Base-by-base conservation (phyloP, 2,888 invertebrate species). In the Neoaliturus tenellus region DNA sequence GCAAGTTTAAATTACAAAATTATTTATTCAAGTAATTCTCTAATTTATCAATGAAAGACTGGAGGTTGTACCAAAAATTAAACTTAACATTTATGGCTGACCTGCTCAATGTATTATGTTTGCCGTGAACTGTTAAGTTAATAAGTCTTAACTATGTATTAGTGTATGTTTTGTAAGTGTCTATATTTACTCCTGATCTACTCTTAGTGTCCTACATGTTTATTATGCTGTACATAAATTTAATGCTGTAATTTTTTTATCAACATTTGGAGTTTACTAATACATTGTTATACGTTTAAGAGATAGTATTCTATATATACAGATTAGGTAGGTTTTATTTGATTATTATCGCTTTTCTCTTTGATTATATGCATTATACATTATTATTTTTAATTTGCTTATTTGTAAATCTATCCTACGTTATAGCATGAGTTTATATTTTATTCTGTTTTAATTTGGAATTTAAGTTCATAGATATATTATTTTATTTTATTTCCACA, bases 301-400 rank as follows among this genome's bases (percentile, higher is more conserved):
- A 35, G 35, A 75, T 75, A 75, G 75, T 75, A 75, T 75, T 75
- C 39, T 75, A 75, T 75, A 39, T 71, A 75, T n/a, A n/a, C 28
- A 41, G n/a, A 39, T 69, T 69, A 69, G 33, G 23, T 69, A 20
- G 35, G 20, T 31, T 67, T 39, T 69, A 69, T 35, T 67, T 67
- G 35, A 33, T 69, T 69, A 69, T 69, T 23, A n/a, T 69, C 14
- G 33, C 69, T 39, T 69, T 69, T 35, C 35, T 69, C 69, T 39
- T 33, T 33, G 6, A 67, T 33, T 12, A 67, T 17, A 67, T n/a
- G 23, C 33, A 39, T 69, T 69, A 69, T 69, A 39, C 2, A 12
- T 35, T 62, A 31, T 62, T 31, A 62, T 62, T 62, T 28, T 62
- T 62, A 12, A 69, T 69, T 67, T 67, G 35, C 35, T 67, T 67